A percentile compares a stretch with the other conserved stretches of the same genome.
These are phyloP conservation scores for Syndactyla subalaris DNA, from an alignment of 2,797 vertebrate genomes.

Conservation along the genomic window DNA sequence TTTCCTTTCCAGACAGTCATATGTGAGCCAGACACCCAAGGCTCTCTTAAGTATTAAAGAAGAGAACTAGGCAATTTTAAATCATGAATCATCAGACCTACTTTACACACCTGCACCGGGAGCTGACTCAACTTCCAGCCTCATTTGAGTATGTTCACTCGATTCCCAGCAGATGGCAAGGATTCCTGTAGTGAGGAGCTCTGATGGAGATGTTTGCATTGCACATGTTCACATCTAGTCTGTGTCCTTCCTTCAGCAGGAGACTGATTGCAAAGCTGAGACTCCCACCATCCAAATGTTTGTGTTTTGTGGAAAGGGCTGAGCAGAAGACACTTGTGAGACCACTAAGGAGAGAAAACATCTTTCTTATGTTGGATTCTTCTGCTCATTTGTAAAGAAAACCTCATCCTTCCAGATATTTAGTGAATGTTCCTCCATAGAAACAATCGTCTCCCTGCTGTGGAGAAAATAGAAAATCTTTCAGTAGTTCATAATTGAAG, in stretches of 20 bases:
- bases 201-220: neutral
- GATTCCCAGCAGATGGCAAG: neutral
- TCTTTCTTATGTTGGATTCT: neutral
- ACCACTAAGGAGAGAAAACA: neutral
- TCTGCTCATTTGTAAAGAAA: neutral
- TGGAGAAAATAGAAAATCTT: neutral
- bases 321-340: neutral
- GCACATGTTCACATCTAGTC: neutral
- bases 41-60: neutral
- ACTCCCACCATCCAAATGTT: neutral
- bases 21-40: neutral
- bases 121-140: conserved; percentile 41
- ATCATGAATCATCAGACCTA: conserved; percentile 25
- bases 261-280: neutral
- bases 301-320: neutral
- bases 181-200: neutral
- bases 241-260: neutral
- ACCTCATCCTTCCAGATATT: neutral
- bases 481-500: neutral
- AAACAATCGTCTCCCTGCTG: neutral
- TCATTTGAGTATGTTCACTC: neutral
- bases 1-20: neutral
- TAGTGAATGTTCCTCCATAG: neutral
- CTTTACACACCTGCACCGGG: conserved; percentile 1
- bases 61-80: conserved; percentile 3